These are phyloP conservation scores for Porites cylindrica DNA, from an alignment of 92 coral and sea anemone species.

Conservation along the genomic window DNA sequence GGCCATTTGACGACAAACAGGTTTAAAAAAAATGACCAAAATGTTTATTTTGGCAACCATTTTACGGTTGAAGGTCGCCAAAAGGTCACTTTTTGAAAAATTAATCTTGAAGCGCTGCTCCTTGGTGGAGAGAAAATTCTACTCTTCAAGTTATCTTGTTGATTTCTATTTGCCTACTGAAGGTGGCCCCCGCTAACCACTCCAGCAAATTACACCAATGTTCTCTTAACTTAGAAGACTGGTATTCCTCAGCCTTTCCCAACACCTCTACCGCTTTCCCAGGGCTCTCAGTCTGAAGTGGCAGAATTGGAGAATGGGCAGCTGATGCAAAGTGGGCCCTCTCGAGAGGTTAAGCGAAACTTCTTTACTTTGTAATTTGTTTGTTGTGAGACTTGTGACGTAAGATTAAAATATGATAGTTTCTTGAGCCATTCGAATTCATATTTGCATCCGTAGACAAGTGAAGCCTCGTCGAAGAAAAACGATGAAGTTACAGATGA, in stretches of 20 bases:
- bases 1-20: background rate
- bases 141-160: background rate
- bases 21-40: background rate
- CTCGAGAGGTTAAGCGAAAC: slow-evolving; percentile 11
- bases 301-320: slow-evolving; percentile 24
- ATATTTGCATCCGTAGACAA: slow-evolving; percentile 4
- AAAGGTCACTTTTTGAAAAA: no score
- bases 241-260: slow-evolving; percentile 16
- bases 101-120: no score
- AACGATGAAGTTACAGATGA: slow-evolving; percentile 70
- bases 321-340: background rate
- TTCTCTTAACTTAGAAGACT: slow-evolving; percentile 42
- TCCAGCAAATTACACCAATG: slow-evolving; percentile 27
- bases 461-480: slow-evolving; percentile 21
- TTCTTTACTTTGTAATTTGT: no score
- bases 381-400: no score
- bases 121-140: no score
- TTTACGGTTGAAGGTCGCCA: no score
- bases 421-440: background rate
- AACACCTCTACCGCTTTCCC: background rate
- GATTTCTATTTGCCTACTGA: background rate
- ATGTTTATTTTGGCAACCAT: no score
- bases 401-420: no score
- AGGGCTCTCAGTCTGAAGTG: slow-evolving; percentile 21
- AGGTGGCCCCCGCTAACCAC: slow-evolving; percentile 65